phyloP scores from a whole-genome alignment of 2,888 invertebrate species.

The Carcina quercana region DNA sequence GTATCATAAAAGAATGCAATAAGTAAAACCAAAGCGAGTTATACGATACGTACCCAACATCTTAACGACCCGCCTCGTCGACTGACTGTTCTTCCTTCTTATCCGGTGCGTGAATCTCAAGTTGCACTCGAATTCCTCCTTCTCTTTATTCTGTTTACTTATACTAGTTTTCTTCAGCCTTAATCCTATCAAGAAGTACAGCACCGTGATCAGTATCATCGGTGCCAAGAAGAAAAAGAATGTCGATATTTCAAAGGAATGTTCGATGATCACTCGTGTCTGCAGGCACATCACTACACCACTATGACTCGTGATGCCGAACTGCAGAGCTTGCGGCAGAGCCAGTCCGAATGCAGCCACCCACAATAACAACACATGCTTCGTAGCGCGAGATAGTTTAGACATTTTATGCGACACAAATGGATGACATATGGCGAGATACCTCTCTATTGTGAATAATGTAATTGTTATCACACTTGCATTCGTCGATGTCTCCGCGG shows the following conservation, averaged over 20 bases:
- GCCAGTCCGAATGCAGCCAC: conserved; percentile 82
- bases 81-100: conserved; percentile 65
- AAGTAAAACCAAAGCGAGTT: too few relatives aligned
- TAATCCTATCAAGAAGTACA: conserved; percentile 80
- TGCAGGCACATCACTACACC: conserved; percentile 66
- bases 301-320: conserved; percentile 51
- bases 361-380: conserved; percentile 89
- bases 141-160: conserved; percentile 37
- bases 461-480: conserved; percentile 87
- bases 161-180: conserved; percentile 68
- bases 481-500: conserved; percentile 87
- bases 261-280: conserved; percentile 66
- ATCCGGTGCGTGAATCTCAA: conserved; percentile 33
- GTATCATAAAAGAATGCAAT: too few relatives aligned
- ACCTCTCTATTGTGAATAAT: conserved; percentile 87
- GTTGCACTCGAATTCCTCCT: conserved; percentile 30
- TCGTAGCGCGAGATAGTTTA: conserved; percentile 87
- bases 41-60: conserved; percentile 83
- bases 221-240: conserved; percentile 84
- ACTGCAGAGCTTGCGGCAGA: conserved; percentile 77
- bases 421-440: conserved; percentile 77
- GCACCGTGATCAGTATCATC: conserved; percentile 83
- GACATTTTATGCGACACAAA: conserved; percentile 88
- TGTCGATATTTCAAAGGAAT: conserved; percentile 81
- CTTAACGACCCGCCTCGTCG: conserved; percentile 80